Percentiles rank a stretch among this genome's conserved stretches.
Conservation (phyloP, 2,797 vertebrate genomes). For the Microcaecilia unicolor region DNA sequence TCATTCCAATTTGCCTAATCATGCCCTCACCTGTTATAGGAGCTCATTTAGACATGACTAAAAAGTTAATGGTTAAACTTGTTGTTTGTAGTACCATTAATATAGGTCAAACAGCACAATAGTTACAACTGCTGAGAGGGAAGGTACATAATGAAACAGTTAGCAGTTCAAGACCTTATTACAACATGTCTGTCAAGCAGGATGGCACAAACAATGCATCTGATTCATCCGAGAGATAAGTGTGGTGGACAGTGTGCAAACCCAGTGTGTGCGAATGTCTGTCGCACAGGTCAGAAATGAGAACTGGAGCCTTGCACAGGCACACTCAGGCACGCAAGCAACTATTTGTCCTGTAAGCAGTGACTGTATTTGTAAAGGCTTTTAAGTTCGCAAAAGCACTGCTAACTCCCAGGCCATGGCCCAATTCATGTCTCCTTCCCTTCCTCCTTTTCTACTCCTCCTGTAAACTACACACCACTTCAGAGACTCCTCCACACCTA, state of each 20-base stretch:
- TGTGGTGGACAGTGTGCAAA: constrained; percentile 29
- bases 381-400: too few species aligned
- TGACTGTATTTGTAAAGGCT: too few species aligned
- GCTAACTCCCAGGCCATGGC: too few species aligned
- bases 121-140: constrained; percentile 54
- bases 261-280: too few species aligned
- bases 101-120: constrained; percentile 56
- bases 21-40: constrained; percentile 40
- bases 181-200: constrained; percentile 50
- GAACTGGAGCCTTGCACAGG: constrained; percentile 26
- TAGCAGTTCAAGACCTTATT: constrained; percentile 59
- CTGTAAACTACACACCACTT: too few species aligned
- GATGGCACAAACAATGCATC: constrained; percentile 45
- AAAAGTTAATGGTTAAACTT: constrained; percentile 86
- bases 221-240: constrained; percentile 49
- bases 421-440: too few species aligned
- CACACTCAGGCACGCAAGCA: constrained; percentile 22
- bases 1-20: too few species aligned
- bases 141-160: constrained; percentile 60
- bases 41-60: constrained; percentile 57
- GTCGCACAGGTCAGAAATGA: constrained; percentile 32
- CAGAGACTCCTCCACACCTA: too few species aligned
- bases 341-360: too few species aligned
- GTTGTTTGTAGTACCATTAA: constrained; percentile 80
- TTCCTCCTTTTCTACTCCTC: too few species aligned